Percentiles rank a stretch among this genome's conserved stretches.
phyloP scores from a whole-genome alignment of 2,888 invertebrate genomes.

The Sinotaia quadrata region DNA sequence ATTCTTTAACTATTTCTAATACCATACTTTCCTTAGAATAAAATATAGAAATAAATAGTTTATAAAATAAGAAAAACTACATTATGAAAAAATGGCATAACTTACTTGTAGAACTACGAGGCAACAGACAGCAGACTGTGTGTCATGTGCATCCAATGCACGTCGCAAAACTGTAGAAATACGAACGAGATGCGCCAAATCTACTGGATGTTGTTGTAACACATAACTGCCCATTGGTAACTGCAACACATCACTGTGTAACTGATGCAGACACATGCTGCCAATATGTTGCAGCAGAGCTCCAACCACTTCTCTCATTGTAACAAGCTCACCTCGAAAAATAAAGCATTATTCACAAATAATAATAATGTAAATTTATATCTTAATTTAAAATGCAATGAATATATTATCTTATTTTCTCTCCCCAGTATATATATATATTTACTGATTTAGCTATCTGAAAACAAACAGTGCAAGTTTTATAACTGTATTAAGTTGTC shows the following conservation, averaged over 20 bases:
- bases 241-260: constrained; percentile 61
- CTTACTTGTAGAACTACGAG: constrained; percentile 68
- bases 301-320: constrained; percentile 52
- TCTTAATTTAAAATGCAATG: too few species aligned
- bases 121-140: constrained; percentile 62
- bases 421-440: too few species aligned
- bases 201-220: constrained; percentile 61
- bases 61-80: too few species aligned
- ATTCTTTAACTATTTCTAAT: too few species aligned
- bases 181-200: constrained; percentile 60
- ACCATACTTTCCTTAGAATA: too few species aligned
- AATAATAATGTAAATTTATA: too few species aligned
- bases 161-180: constrained; percentile 66
- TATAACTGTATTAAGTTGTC: too few species aligned
- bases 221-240: constrained; percentile 53
- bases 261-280: constrained; percentile 69
- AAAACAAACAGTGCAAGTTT: too few species aligned
- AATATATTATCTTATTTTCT: too few species aligned
- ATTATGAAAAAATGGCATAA: neutral
- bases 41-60: too few species aligned
- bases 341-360: neutral
- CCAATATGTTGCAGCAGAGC: constrained; percentile 67
- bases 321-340: constrained; percentile 21
- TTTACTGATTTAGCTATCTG: too few species aligned
- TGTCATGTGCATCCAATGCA: constrained; percentile 56